Conservation (phyloP, 64 coral and sea anemone genomes). For the Montipora sp. region DNA sequence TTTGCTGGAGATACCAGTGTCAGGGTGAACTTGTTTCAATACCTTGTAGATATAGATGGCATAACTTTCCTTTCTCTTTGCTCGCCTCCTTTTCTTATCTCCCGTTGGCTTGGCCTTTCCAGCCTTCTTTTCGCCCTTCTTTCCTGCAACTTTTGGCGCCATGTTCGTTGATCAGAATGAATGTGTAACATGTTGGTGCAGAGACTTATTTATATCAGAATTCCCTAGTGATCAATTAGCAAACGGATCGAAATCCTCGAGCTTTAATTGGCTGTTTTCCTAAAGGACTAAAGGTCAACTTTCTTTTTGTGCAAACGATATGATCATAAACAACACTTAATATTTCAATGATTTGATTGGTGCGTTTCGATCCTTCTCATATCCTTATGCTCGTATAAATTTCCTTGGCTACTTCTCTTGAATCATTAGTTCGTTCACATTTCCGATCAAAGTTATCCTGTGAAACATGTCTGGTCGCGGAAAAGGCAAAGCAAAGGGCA, state of each 20-base stretch:
- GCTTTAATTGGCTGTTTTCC: not conserved
- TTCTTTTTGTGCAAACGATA: too few relatives aligned
- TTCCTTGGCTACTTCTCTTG: not conserved
- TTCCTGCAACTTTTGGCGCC: constrained; percentile 39
- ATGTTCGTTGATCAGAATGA: not conserved
- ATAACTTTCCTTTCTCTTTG: constrained; percentile 61
- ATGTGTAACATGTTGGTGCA: not conserved
- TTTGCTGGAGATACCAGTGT: constrained; percentile 70
- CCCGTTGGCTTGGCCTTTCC: constrained; percentile 29
- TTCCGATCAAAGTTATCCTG: not conserved
- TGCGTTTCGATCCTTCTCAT: not conserved
- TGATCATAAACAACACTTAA: not conserved
- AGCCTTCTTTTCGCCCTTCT: constrained; percentile 51
- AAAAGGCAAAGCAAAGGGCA: not conserved
- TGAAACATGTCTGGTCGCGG: constrained; percentile 22
- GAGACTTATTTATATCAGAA: not conserved
- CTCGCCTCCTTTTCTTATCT: constrained; percentile 27
- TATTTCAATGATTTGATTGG: not conserved
- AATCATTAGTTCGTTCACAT: not conserved
- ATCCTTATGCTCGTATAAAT: not conserved
- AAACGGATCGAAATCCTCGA: not conserved
- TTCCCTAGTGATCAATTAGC: not conserved
- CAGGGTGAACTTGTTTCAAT: constrained; percentile 65
- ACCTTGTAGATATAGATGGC: constrained; percentile 69
- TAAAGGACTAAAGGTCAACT: not conserved